A percentile compares a stretch with the other conserved stretches of the same genome.
These are phyloP conservation scores for Chionoecetes opilio DNA, from an alignment of 1,140 invertebrate species.

Conservation along the genomic window DNA sequence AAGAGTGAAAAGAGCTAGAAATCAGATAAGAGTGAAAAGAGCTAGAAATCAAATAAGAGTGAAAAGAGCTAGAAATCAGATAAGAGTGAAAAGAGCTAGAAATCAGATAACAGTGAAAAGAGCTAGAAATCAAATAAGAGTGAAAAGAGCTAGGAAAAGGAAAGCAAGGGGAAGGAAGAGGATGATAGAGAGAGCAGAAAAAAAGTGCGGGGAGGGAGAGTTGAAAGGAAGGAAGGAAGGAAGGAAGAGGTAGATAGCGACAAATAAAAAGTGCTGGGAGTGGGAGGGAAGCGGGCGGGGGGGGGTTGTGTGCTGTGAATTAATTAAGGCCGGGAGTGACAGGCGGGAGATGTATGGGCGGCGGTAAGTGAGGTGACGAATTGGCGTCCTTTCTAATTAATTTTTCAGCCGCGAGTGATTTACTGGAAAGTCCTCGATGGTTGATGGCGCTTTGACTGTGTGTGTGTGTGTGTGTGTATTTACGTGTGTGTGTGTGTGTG, in stretches of 20 bases:
- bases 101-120: too few species aligned
- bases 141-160: too few species aligned
- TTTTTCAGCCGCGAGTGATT: conserved; percentile 5
- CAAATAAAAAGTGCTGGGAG: not conserved
- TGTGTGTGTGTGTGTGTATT: not conserved
- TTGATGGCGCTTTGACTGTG: not conserved
- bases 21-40: too few species aligned
- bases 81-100: too few species aligned
- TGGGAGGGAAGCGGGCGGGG: not conserved
- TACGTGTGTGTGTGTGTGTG: conserved; percentile 17
- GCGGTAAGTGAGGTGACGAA: not conserved
- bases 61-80: too few species aligned
- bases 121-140: too few species aligned
- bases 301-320: not conserved
- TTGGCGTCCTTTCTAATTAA: conserved; percentile 1
- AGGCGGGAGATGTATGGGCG: conserved; percentile 14
- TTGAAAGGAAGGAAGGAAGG: not conserved
- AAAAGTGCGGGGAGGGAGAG: too few species aligned
- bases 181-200: too few species aligned
- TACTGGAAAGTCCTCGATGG: not conserved
- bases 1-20: too few species aligned
- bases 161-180: too few species aligned
- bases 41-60: too few species aligned
- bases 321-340: not conserved
- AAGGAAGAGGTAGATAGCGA: not conserved